A percentile compares a stretch with the other conserved stretches of the same genome.
phyloP scores from a whole-genome alignment of 2,113 vertebrate species.

The Odocoileus virginianus region DNA sequence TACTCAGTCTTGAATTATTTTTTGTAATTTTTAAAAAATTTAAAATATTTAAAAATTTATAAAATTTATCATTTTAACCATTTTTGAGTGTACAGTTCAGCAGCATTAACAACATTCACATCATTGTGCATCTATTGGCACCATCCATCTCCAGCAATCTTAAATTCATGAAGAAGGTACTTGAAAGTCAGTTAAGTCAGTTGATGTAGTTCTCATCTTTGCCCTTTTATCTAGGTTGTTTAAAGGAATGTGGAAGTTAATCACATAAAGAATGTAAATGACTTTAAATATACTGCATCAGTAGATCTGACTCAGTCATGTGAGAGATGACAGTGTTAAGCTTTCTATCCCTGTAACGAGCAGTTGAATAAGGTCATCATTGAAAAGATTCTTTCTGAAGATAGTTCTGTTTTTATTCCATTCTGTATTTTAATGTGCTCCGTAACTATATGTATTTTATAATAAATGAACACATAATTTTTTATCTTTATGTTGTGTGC shows the following conservation, averaged over 20 bases:
- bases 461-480: neutral
- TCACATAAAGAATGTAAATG: neutral
- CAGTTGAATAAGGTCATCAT: neutral
- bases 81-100: neutral
- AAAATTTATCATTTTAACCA: neutral
- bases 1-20: neutral
- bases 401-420: neutral
- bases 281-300: neutral
- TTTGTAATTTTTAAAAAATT: neutral
- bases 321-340: neutral
- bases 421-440: neutral
- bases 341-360: neutral
- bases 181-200: neutral
- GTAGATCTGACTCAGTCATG: neutral
- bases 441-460: neutral
- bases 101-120: neutral
- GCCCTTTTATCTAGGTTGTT: neutral
- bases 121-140: neutral
- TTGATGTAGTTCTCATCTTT: neutral
- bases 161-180: neutral
- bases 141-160: neutral
- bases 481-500: neutral
- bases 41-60: neutral
- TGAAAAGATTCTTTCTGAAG: neutral
- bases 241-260: slow-evolving; percentile 2